phyloP scores from a whole-genome alignment of 2,888 invertebrate species.

The Belgica antarctica region DNA sequence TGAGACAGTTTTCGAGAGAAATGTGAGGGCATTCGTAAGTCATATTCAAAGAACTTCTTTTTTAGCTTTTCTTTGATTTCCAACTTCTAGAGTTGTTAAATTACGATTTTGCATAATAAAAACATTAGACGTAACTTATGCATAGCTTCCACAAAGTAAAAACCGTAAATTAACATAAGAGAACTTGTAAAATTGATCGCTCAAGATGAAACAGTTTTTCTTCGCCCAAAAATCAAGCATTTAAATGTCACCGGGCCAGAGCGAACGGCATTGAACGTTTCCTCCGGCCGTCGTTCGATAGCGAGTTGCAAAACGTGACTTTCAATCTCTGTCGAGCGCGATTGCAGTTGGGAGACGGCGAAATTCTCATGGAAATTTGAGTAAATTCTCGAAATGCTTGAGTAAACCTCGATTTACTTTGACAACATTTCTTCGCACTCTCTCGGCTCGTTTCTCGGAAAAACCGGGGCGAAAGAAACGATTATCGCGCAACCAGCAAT shows the following conservation, averaged over 20 bases:
- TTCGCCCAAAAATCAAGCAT: conserved; percentile 12
- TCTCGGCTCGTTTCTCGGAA: background rate
- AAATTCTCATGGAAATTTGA: conserved; percentile 19
- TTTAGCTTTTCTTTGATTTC: no score
- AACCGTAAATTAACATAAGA: no score
- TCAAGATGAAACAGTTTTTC: background rate
- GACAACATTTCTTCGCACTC: conserved; percentile 19
- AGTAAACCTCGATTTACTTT: conserved; percentile 34
- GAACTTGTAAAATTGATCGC: no score
- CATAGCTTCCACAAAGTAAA: no score
- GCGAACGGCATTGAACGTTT: background rate
- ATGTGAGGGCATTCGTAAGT: no score
- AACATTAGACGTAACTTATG: no score
- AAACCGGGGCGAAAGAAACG: background rate
- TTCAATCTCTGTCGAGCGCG: no score
- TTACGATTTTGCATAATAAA: no score
- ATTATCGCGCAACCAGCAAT: background rate
- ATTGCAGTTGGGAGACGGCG: no score
- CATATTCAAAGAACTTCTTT: no score
- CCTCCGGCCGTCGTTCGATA: background rate
- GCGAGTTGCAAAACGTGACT: conserved; percentile 2
- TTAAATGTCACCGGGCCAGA: conserved; percentile 31
- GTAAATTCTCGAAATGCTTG: conserved; percentile 37
- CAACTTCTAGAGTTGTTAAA: no score
- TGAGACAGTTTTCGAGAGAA: no score